Conservation (phyloP, 1,140 invertebrate genomes). For the Camponotus pennsylvanicus region DNA sequence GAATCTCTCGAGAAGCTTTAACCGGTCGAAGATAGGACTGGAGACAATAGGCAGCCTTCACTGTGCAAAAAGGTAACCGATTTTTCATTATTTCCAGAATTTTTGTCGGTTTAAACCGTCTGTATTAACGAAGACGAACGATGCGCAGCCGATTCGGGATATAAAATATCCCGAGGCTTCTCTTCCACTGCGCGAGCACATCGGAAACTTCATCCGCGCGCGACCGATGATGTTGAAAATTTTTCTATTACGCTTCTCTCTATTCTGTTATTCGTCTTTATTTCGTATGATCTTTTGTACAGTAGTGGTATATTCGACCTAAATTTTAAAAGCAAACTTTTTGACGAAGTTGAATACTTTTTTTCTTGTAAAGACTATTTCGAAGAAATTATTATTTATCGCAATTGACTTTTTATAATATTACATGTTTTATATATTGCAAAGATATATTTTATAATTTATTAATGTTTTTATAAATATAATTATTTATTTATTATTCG, state of each 20-base stretch:
- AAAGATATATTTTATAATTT: conserved; percentile 4
- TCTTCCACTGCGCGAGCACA: neutral
- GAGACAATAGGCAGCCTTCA: neutral
- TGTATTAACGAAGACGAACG: conserved; percentile 45
- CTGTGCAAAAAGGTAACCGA: neutral
- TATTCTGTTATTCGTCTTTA: neutral
- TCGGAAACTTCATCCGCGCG: neutral
- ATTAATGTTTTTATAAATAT: neutral
- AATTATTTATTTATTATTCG: too few relatives aligned
- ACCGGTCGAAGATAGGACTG: conserved; percentile 9
- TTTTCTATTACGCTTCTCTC: neutral
- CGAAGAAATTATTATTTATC: conserved; percentile 1
- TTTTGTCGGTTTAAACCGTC: conserved; percentile 1
- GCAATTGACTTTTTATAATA: neutral
- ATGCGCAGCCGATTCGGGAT: conserved; percentile 19
- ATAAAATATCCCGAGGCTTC: conserved; percentile 13
- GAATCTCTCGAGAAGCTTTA: conserved; percentile 11
- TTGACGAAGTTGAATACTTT: neutral
- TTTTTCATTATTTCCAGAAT: conserved; percentile 45
- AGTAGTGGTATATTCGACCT: neutral
- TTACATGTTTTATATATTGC: neutral
- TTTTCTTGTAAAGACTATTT: neutral
- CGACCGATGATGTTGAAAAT: neutral
- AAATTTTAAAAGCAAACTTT: neutral
- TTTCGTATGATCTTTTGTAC: neutral